These are phyloP conservation scores for Neolamprologus sp. DNA, from an alignment of 2,113 vertebrate genomes.

Conservation along the genomic window DNA sequence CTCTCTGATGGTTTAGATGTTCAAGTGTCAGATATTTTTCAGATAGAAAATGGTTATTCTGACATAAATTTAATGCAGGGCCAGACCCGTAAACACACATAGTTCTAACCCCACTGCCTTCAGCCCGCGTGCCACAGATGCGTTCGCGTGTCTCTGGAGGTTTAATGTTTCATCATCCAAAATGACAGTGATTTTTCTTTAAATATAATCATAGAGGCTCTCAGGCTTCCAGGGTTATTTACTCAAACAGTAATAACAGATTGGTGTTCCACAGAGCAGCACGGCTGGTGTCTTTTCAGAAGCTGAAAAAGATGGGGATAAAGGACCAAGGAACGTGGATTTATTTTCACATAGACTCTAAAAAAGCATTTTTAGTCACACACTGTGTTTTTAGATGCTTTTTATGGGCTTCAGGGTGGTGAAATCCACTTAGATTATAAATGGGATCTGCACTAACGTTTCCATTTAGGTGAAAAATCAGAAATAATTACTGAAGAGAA, in stretches of 20 bases:
- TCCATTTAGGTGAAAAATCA: background rate
- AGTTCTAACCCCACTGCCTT: background rate
- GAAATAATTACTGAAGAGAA: background rate
- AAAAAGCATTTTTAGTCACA: background rate
- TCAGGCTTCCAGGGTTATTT: background rate
- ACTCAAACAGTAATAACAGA: conserved; percentile 5
- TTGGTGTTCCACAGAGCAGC: background rate
- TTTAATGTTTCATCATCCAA: conserved; percentile 16
- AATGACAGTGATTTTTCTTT: conserved; percentile 1
- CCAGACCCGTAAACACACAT: background rate
- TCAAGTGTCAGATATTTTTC: background rate
- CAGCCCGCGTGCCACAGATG: background rate
- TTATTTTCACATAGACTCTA: background rate
- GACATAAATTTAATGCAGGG: background rate
- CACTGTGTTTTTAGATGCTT: background rate
- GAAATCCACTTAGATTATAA: background rate
- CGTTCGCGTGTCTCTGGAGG: background rate
- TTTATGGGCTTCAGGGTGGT: background rate
- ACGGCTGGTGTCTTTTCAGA: background rate
- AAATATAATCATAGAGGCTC: background rate
- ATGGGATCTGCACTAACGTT: background rate
- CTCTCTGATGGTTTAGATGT: background rate
- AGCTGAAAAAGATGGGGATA: background rate
- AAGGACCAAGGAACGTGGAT: background rate
- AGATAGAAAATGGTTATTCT: background rate